Evolutionary conservation across 2,888 invertebrate species (phyloP).

Genomic region (Ernsta delagoae): DNA sequence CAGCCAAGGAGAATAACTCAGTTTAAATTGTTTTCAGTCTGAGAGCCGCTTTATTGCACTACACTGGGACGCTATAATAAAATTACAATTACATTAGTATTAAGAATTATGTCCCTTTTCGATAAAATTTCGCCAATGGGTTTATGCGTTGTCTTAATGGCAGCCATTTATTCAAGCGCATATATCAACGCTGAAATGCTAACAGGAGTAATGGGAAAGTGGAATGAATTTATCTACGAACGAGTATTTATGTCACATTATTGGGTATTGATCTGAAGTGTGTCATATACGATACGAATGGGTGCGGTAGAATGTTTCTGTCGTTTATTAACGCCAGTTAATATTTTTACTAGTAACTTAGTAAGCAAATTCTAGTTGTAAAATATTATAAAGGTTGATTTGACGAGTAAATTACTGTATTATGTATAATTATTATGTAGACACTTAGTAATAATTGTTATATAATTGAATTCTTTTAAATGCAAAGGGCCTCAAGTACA

Average conservation of each 20-base stretch:
- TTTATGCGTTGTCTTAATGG: slow-evolving; percentile 61
- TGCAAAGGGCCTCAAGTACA: slow-evolving; percentile 11
- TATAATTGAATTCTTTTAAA: slow-evolving; percentile 18
- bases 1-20: slow-evolving; percentile 73
- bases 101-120: slow-evolving; percentile 60
- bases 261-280: neutral
- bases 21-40: slow-evolving; percentile 78
- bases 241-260: slow-evolving; percentile 17
- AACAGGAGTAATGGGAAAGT: slow-evolving; percentile 36
- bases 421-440: neutral
- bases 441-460: neutral
- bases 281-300: neutral
- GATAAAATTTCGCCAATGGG: slow-evolving; percentile 54
- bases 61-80: slow-evolving; percentile 63
- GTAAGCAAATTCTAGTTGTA: neutral
- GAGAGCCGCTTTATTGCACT: slow-evolving; percentile 70
- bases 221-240: slow-evolving; percentile 31
- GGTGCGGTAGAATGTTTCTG: neutral
- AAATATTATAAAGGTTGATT: too few species aligned
- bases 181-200: slow-evolving; percentile 56
- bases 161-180: slow-evolving; percentile 53
- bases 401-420: neutral
- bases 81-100: slow-evolving; percentile 63
- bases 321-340: neutral
- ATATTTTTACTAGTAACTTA: neutral